These are phyloP conservation scores for Mesocricetus auratus DNA, from an alignment of 2,113 vertebrate species.

Conservation along the genomic window DNA sequence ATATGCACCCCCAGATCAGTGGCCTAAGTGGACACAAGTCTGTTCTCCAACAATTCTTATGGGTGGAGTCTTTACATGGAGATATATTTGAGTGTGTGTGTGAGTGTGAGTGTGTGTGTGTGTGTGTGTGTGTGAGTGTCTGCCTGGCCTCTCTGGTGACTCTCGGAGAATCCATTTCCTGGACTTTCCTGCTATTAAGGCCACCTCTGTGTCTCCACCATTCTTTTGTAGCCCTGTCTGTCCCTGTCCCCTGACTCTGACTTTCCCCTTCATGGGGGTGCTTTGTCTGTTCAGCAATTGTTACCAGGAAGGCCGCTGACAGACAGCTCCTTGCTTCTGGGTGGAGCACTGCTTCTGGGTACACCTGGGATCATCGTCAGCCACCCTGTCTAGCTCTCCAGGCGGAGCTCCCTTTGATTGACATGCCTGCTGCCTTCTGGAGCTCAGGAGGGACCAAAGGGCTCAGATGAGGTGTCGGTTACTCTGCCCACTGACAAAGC, in stretches of 20 bases:
- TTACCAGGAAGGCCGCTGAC: background rate
- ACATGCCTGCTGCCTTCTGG: background rate
- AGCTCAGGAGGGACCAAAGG: background rate
- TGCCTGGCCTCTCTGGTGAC: background rate
- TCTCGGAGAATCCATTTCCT: background rate
- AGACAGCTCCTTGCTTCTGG: background rate
- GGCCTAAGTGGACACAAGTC: no score
- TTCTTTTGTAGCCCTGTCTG: background rate
- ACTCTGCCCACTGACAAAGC: background rate
- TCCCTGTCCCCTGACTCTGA: background rate
- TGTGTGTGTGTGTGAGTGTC: no score
- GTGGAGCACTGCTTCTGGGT: background rate
- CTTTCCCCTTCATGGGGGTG: background rate
- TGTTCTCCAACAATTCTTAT: background rate
- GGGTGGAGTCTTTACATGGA: rapidly evolving
- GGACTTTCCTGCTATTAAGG: background rate
- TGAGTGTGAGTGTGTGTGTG: no score
- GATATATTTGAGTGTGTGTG: no score
- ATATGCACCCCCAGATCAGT: rapidly evolving
- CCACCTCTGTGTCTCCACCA: background rate
- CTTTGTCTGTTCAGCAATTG: background rate
- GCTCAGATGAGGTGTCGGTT: background rate
- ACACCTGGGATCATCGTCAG: background rate
- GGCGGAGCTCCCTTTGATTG: background rate
- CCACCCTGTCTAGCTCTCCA: background rate